A percentile compares a stretch with the other conserved stretches of the same genome.
Conservation (phyloP, 2,888 invertebrate species). For the Branchipolynoe longqiensis region DNA sequence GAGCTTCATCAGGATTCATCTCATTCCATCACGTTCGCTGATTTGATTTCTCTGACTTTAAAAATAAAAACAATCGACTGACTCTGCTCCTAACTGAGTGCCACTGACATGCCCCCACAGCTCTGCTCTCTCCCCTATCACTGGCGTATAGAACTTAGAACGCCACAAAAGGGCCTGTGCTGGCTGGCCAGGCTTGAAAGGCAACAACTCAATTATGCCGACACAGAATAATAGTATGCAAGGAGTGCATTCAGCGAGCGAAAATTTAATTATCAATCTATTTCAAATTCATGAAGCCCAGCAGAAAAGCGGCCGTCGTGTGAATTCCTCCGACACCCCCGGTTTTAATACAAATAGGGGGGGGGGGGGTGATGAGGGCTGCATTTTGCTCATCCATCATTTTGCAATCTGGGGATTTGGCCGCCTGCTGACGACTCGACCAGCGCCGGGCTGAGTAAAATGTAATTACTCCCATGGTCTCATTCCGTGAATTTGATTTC, state of each 20-base stretch:
- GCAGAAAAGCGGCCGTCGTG: conserved; percentile 20
- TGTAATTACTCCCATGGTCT: conserved; percentile 47
- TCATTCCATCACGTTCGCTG: conserved; percentile 11
- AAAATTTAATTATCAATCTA: conserved; percentile 52
- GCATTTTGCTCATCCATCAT: conserved; percentile 39
- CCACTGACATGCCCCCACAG: too few species aligned
- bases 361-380: too few species aligned
- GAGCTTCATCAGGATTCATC: conserved; percentile 33
- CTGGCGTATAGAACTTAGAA: too few species aligned
- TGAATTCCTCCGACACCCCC: conserved; percentile 30
- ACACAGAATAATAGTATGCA: conserved; percentile 49
- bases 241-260: conserved; percentile 24
- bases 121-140: too few species aligned
- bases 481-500: conserved; percentile 51
- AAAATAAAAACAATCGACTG: not conserved
- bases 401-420: conserved; percentile 38
- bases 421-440: not conserved
- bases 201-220: conserved; percentile 41
- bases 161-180: too few species aligned
- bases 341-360: conserved; percentile 33
- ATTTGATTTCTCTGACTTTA: conserved; percentile 12
- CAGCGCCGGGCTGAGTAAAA: conserved; percentile 22
- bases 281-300: conserved; percentile 55
- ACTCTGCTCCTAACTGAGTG: too few species aligned
- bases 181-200: not conserved